Conservation (phyloP, 2,797 vertebrate genomes). For the Rhabdophis nuchalis region DNA sequence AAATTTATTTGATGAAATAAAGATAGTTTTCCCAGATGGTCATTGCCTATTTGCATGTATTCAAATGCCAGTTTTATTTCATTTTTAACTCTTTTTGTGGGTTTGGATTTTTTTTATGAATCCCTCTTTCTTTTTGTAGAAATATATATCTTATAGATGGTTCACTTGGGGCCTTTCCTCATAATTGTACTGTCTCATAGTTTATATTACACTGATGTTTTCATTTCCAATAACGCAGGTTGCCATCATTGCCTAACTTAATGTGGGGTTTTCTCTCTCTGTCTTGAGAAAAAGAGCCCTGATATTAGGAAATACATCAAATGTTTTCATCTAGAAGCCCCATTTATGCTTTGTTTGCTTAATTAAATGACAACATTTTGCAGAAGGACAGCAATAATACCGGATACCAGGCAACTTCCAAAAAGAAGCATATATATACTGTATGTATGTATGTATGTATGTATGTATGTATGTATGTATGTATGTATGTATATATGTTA, state of each 20-base stretch:
- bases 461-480: too few species aligned
- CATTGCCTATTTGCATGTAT: not conserved
- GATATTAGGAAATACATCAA: not conserved
- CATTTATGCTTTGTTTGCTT: not conserved
- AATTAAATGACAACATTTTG: not conserved
- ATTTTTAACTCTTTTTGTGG: not conserved
- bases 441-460: too few species aligned
- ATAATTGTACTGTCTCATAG: not conserved
- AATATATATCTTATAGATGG: not conserved
- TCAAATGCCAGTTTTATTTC: not conserved
- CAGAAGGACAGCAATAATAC: not conserved
- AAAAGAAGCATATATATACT: not conserved
- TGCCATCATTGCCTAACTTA: not conserved
- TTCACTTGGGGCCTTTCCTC: not conserved
- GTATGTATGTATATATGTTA: too few species aligned
- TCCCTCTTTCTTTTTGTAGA: not conserved
- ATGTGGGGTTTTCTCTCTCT: not conserved
- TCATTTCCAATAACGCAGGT: not conserved
- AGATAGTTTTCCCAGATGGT: not conserved
- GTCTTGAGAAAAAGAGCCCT: not conserved
- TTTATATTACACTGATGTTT: not conserved
- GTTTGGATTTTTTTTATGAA: not conserved
- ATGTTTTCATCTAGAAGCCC: not conserved
- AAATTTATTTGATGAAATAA: not conserved
- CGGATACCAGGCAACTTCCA: not conserved